These are phyloP conservation scores for Lasioglossum vierecki DNA, from an alignment of 2,888 invertebrate species.

Conservation along the genomic window DNA sequence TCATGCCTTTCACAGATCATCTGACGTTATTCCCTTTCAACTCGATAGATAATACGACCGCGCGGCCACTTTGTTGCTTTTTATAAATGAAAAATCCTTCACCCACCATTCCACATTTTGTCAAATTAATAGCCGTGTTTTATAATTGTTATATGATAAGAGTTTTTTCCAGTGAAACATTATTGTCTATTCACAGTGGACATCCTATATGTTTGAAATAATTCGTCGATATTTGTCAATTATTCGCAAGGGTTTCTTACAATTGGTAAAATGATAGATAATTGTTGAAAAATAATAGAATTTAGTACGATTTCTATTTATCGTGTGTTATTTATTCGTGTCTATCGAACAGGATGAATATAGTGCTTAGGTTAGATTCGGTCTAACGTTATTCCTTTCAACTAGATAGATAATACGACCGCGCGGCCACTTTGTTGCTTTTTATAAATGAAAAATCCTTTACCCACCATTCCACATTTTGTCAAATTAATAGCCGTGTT, in stretches of 20 bases:
- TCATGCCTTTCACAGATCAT: neutral
- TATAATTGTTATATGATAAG: neutral
- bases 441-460: neutral
- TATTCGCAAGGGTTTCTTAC: neutral
- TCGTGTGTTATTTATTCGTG: too few relatives aligned
- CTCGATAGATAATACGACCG: too few relatives aligned
- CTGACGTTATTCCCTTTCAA: neutral
- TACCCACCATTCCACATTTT: neutral
- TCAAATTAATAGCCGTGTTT: too few relatives aligned
- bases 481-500: too few relatives aligned
- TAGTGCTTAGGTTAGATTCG: neutral
- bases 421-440: neutral
- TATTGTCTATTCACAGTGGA: neutral
- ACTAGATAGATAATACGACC: too few relatives aligned
- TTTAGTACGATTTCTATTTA: too few relatives aligned
- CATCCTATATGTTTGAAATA: too few relatives aligned
- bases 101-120: neutral
- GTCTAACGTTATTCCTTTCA: too few relatives aligned
- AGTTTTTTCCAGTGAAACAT: neutral
- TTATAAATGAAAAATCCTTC: neutral
- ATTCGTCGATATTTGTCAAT: neutral
- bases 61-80: neutral
- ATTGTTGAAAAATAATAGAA: too few relatives aligned
- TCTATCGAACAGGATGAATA: neutral
- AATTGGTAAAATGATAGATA: too few relatives aligned